These are phyloP conservation scores for Malurus cyaneus DNA, from an alignment of 2,113 vertebrate genomes.

Conservation along the genomic window DNA sequence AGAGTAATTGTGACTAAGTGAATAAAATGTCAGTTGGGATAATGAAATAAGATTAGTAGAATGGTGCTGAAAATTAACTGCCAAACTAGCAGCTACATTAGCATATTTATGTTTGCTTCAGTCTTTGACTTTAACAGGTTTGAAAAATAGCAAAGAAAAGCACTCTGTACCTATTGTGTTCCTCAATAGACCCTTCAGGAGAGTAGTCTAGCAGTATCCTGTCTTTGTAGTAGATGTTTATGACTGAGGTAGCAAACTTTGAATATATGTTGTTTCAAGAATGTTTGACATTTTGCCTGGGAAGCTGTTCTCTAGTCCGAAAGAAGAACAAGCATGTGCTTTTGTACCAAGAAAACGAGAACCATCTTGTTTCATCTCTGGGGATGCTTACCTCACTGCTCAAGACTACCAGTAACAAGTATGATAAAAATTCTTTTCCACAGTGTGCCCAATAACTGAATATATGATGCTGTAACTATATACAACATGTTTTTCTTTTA, in stretches of 20 bases:
- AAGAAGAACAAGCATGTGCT: not conserved
- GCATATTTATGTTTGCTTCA: conserved; percentile 25
- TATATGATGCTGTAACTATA: not conserved
- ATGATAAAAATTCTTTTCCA: not conserved
- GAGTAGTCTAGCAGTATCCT: not conserved
- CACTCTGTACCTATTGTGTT: not conserved
- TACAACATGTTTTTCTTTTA: not conserved
- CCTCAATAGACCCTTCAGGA: not conserved
- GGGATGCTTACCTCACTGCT: not conserved
- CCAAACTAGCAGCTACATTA: not conserved
- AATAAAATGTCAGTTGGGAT: conserved; percentile 37
- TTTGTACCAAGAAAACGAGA: not conserved
- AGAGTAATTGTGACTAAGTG: conserved; percentile 44
- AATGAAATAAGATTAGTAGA: conserved; percentile 57
- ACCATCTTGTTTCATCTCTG: not conserved
- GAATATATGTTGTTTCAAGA: not conserved
- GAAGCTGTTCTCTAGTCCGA: not conserved
- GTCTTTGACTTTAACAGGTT: not conserved
- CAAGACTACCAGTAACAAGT: not conserved
- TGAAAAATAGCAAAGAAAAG: not conserved
- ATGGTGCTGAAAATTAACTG: conserved; percentile 36
- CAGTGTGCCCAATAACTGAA: not conserved
- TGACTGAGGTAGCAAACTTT: not conserved
- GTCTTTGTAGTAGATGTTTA: not conserved
- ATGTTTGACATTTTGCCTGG: not conserved